Evolutionary conservation across 2,888 invertebrate species (phyloP).

Genomic region (Crossocerus cetratus): DNA sequence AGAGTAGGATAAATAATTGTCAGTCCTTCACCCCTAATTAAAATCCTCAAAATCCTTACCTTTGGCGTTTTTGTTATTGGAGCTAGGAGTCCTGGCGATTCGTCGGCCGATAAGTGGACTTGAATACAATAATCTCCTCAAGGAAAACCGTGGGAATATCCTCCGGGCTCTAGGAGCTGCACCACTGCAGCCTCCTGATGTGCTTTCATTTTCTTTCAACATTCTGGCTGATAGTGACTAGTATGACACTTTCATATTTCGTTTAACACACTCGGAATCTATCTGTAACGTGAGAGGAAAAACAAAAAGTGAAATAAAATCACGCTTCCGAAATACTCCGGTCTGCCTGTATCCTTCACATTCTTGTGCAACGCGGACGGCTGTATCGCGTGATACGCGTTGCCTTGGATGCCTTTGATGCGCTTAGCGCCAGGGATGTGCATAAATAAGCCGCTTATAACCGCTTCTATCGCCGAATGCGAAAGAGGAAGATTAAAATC

Average conservation of each 20-base stretch:
- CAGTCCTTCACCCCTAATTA: not conserved
- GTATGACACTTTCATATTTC: conserved; percentile 40
- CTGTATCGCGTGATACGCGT: not conserved
- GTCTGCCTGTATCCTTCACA: not conserved
- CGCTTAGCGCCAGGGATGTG: not conserved
- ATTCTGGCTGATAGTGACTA: conserved; percentile 50
- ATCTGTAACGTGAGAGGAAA: conserved; percentile 17
- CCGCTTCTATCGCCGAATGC: not conserved
- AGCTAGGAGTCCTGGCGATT: conserved; percentile 74
- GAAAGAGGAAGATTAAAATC: not conserved
- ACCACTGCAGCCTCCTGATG: conserved; percentile 68
- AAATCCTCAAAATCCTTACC: conserved; percentile 50
- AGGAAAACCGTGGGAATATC: conserved; percentile 81
- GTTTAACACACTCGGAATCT: not conserved
- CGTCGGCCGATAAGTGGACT: conserved; percentile 84
- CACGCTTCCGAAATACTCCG: not conserved
- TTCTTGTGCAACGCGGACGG: not conserved
- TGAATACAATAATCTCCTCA: conserved; percentile 84
- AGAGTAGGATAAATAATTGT: conserved; percentile 14
- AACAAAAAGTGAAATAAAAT: not conserved
- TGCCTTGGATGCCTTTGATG: not conserved
- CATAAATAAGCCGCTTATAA: not conserved
- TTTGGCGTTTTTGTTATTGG: conserved; percentile 66
- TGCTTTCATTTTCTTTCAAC: conserved; percentile 73
- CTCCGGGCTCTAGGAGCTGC: conserved; percentile 68